Percentiles rank a stretch among this genome's conserved stretches.
phyloP scores from a whole-genome alignment of 2,888 invertebrate genomes.

The Pherbina coryleti region DNA sequence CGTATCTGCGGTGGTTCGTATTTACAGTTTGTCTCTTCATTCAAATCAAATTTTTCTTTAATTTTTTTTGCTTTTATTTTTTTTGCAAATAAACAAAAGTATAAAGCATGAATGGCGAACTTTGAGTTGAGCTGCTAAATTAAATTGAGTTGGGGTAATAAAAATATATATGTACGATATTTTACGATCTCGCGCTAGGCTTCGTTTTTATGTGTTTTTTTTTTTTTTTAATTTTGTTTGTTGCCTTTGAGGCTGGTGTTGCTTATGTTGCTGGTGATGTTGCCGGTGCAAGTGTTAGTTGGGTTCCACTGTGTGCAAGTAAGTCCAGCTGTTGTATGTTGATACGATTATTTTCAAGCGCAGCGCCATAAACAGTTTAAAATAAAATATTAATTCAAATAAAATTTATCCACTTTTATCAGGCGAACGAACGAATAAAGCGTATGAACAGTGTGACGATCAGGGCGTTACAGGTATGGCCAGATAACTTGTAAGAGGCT shows the following conservation, averaged over 20 bases:
- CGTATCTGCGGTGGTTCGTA: background rate
- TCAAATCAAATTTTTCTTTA: no score
- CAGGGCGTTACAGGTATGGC: no score
- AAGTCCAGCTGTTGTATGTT: background rate
- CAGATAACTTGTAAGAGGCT: no score
- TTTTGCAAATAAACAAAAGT: background rate
- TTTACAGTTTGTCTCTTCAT: background rate
- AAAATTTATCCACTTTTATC: no score
- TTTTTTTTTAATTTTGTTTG: no score
- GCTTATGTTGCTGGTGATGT: background rate
- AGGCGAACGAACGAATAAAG: no score
- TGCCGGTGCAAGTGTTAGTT: background rate
- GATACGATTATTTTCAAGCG: no score
- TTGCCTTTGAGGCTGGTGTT: no score
- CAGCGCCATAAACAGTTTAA: no score
- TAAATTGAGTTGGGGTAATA: background rate
- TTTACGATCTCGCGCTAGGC: slow-evolving; percentile 1
- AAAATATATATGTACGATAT: background rate
- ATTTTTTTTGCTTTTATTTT: background rate
- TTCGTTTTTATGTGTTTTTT: background rate
- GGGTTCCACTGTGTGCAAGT: background rate
- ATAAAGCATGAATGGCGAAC: background rate
- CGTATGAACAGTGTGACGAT: no score
- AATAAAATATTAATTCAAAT: no score
- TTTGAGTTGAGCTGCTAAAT: background rate